These are phyloP conservation scores for Cryptocephalus moraei DNA, from an alignment of 2,888 invertebrate species.

Conservation along the genomic window DNA sequence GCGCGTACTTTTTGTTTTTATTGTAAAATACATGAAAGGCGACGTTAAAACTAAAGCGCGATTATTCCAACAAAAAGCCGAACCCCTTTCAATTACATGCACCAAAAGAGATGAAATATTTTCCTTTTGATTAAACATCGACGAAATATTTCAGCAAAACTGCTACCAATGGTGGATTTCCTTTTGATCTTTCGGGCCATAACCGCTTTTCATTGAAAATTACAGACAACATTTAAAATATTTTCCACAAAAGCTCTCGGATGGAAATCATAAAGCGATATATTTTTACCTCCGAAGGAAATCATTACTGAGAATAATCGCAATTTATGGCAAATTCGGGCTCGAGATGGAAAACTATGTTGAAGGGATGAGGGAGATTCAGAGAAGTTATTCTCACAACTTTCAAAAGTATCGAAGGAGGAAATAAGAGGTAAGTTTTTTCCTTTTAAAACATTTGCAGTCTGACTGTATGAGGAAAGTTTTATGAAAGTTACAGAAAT, in stretches of 20 bases:
- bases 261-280: constrained; percentile 23
- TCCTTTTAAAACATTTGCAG: too few species aligned
- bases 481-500: too few species aligned
- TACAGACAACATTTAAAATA: constrained; percentile 24
- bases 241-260: constrained; percentile 22
- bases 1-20: too few species aligned
- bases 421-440: too few species aligned
- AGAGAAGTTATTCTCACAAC: too few species aligned
- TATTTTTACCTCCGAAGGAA: constrained; percentile 21
- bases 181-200: constrained; percentile 17
- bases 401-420: too few species aligned
- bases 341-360: too few species aligned
- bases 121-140: constrained; percentile 20
- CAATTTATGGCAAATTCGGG: constrained; percentile 3
- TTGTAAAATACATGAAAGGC: too few species aligned
- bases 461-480: too few species aligned
- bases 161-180: constrained; percentile 17
- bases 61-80: background rate
- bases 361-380: too few species aligned
- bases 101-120: constrained; percentile 12
- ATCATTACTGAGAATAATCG: constrained; percentile 19
- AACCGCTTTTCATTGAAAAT: constrained; percentile 24
- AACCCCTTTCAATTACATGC: constrained; percentile 7
- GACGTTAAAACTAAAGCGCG: constrained; percentile 3
- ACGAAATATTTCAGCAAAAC: constrained; percentile 17